Percentiles rank a stretch among this genome's conserved stretches.
These are phyloP conservation scores for Heliangelus exortis DNA, from an alignment of 2,797 vertebrate species.

Conservation along the genomic window DNA sequence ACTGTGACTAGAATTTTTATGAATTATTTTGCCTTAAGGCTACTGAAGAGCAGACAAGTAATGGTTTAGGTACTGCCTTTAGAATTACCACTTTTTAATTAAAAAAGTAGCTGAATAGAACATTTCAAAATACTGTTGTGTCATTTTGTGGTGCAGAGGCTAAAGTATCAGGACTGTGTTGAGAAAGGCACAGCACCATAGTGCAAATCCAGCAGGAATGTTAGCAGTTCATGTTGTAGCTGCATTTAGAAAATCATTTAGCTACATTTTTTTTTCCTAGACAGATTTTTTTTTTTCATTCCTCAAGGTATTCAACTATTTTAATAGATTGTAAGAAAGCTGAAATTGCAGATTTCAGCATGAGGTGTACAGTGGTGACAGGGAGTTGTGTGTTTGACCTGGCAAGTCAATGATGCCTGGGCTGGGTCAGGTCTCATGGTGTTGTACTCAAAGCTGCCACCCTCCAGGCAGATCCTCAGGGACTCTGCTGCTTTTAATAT, in stretches of 20 bases:
- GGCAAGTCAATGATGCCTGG: neutral
- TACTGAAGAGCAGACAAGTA: neutral
- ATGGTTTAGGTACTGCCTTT: neutral
- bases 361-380: accelerated
- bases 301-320: neutral
- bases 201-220: no score
- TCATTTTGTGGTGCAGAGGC: neutral
- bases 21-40: neutral
- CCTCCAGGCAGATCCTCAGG: neutral
- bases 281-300: neutral
- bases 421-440: no score
- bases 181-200: no score
- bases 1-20: neutral
- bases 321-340: no score
- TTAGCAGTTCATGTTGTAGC: neutral
- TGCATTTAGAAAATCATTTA: neutral
- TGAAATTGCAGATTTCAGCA: no score
- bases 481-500: neutral
- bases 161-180: neutral
- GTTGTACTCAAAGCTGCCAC: neutral
- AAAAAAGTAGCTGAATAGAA: neutral
- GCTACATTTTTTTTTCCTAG: neutral
- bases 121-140: neutral
- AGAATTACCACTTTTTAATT: neutral
- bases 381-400: no score